phyloP scores from a whole-genome alignment of 2,888 invertebrate genomes.

The Hylaea fasciaria region DNA sequence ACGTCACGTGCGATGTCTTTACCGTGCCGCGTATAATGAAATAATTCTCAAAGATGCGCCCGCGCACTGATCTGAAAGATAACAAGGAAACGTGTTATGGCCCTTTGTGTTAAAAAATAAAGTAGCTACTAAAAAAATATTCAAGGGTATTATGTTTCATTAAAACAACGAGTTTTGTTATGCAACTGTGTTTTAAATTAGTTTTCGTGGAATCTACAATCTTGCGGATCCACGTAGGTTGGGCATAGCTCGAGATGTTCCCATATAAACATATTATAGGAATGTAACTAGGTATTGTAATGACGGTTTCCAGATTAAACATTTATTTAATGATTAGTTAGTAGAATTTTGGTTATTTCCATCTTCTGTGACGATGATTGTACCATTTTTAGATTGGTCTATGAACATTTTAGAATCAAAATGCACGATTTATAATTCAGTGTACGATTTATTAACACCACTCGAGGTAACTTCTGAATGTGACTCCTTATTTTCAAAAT shows the following conservation, averaged over 20 bases:
- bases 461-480: too few species aligned
- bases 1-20: constrained; percentile 62
- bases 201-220: not conserved
- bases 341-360: too few species aligned
- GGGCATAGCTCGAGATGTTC: too few species aligned
- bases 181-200: not conserved
- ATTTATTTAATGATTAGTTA: too few species aligned
- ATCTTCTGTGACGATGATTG: too few species aligned
- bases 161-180: constrained; percentile 1
- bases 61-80: constrained; percentile 43
- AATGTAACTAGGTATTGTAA: too few species aligned
- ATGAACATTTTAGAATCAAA: too few species aligned
- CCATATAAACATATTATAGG: too few species aligned
- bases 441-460: too few species aligned
- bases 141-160: constrained; percentile 7
- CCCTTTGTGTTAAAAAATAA: constrained; percentile 30
- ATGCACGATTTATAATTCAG: too few species aligned
- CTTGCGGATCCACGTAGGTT: not conserved
- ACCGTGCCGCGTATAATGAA: constrained; percentile 63
- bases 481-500: not conserved
- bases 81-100: constrained; percentile 29
- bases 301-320: too few species aligned
- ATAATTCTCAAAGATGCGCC: constrained; percentile 70
- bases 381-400: too few species aligned
- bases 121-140: constrained; percentile 17